Conservation (phyloP, 92 coral and sea anemone genomes). For the Porites lobata region DNA sequence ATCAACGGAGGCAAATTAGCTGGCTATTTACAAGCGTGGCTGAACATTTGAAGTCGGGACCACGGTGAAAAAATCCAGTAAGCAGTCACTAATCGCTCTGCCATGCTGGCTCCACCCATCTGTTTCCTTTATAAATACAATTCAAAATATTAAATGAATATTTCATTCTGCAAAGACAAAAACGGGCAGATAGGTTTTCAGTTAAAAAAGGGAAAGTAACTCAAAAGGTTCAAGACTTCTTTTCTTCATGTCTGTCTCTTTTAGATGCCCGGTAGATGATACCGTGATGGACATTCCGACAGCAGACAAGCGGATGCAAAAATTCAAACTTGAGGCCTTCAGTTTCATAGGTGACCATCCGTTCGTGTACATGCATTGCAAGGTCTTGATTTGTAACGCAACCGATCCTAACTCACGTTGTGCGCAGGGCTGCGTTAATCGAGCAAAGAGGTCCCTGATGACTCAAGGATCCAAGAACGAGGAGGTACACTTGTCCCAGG, state of each 20-base stretch:
- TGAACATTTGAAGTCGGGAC: too few species aligned
- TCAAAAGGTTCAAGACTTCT: too few species aligned
- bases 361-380: conserved; percentile 72
- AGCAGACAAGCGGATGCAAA: conserved; percentile 25
- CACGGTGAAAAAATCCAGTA: too few species aligned
- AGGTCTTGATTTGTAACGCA: conserved; percentile 65
- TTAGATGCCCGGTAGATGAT: conserved; percentile 29
- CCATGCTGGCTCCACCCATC: too few species aligned
- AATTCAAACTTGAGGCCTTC: conserved; percentile 64
- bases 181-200: too few species aligned
- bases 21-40: too few species aligned
- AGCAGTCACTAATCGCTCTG: too few species aligned
- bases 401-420: conserved; percentile 52
- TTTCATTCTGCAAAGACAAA: too few species aligned
- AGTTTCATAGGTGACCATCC: conserved; percentile 55
- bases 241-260: background rate
- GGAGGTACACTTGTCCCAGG: conserved; percentile 3
- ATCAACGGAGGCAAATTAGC: too few species aligned
- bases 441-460: conserved; percentile 3
- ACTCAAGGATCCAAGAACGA: background rate
- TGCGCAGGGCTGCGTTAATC: conserved; percentile 14
- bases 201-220: too few species aligned
- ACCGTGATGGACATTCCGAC: conserved; percentile 52
- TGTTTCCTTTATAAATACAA: too few species aligned
- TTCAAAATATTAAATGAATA: too few species aligned